A percentile compares a stretch with the other conserved stretches of the same genome.
Evolutionary conservation across 2,888 invertebrate species (phyloP).

Genomic region (Ctenicera cuprea): DNA sequence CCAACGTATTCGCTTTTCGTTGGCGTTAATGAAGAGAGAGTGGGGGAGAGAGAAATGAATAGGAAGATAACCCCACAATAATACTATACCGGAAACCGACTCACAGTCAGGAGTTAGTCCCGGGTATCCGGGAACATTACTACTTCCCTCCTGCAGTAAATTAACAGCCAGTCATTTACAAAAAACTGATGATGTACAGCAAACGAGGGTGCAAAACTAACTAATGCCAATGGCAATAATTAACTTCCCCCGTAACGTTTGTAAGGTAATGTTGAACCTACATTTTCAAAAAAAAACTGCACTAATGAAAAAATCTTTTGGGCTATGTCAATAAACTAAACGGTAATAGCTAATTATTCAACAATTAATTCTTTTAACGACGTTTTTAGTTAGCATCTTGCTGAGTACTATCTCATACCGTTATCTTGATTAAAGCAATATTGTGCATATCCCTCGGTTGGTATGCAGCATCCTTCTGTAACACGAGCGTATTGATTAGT

Average conservation of each 20-base stretch:
- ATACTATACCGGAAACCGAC: constrained; percentile 33
- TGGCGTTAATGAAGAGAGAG: constrained; percentile 2
- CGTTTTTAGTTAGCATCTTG: no score
- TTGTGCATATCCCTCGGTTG: no score
- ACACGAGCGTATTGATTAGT: no score
- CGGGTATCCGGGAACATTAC: constrained; percentile 42
- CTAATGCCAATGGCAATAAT: background rate
- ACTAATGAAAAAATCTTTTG: no score
- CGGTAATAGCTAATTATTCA: no score
- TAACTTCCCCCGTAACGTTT: background rate
- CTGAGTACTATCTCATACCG: no score
- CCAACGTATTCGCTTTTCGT: background rate
- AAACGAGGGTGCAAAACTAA: constrained; percentile 21
- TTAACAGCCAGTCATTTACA: constrained; percentile 30
- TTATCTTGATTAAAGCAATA: no score
- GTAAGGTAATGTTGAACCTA: background rate
- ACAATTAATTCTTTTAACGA: no score
- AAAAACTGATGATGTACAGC: constrained; percentile 18
- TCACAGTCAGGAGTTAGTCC: constrained; percentile 31
- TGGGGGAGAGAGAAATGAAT: background rate
- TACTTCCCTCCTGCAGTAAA: constrained; percentile 41
- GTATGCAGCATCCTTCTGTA: no score
- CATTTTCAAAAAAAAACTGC: background rate
- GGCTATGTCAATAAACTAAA: no score
- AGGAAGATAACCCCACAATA: constrained; percentile 21